Evolutionary conservation across 2,797 vertebrate species (phyloP).

Genomic region (Phrynocephalus vlangalii): DNA sequence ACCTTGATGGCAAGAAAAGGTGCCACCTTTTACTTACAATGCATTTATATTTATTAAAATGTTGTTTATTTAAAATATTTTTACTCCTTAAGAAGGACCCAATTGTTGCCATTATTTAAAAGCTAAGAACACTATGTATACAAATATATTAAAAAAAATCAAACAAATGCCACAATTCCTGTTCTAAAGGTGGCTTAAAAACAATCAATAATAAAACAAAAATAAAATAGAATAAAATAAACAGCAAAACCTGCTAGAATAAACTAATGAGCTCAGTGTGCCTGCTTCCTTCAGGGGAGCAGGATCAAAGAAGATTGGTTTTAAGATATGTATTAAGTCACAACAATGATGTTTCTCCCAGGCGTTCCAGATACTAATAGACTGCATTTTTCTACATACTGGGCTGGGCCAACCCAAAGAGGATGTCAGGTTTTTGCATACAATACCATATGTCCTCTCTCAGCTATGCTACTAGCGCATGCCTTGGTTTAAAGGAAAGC

Average conservation of each 20-base stretch:
- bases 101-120: too few relatives aligned
- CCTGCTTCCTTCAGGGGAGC: slow-evolving; percentile 2
- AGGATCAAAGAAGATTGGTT: slow-evolving; percentile 11
- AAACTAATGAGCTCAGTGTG: not conserved
- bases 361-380: not conserved
- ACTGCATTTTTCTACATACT: not conserved
- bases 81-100: too few relatives aligned
- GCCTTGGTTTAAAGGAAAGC: not conserved
- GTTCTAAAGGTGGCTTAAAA: not conserved
- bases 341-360: not conserved
- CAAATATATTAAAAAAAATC: too few relatives aligned
- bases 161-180: too few relatives aligned
- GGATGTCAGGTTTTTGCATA: not conserved
- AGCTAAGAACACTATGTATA: too few relatives aligned
- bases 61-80: not conserved
- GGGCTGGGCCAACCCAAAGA: not conserved
- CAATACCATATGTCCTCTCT: not conserved
- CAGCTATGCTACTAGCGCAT: not conserved
- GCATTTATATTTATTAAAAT: not conserved
- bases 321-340: not conserved
- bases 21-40: not conserved
- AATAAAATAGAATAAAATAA: not conserved
- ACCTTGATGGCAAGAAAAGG: not conserved
- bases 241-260: not conserved
- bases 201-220: not conserved